Base-by-base conservation (phyloP, 2,888 invertebrate genomes). In the Drosophila sordidula region DNA sequence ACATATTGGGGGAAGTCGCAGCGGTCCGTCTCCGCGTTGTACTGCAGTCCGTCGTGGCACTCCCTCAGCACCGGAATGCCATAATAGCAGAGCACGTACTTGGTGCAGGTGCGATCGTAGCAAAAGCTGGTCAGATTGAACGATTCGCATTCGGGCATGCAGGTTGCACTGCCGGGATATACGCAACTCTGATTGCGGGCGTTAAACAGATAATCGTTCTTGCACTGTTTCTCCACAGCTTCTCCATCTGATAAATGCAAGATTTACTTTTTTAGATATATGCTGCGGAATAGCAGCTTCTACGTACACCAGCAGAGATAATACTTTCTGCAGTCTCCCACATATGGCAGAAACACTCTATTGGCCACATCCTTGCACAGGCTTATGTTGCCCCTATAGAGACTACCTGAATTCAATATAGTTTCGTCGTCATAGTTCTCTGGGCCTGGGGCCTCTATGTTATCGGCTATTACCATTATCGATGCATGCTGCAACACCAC, bases 1-100 rank as follows among this genome's bases (percentile, higher is more conserved):
- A 92, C 91, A 62, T 81, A 77, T 50, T 87, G 75, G 0, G 92
- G 64, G 34, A 78, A 90, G 71, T 91, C 92, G 41, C 91, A 91
- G n/a, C 90, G 91, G 76, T 89, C 87, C 5, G 91, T 91, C 1
- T 70, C 62, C 0, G 76, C 41, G 70, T 91, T 92, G 52, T 89
- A 91, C 41, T 91, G 91, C 3, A 91, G 65, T 2, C 87, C 88
- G 63, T 92, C 91, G 0, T 71, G 61, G 36, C 91, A 92, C 41
- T 87, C 59, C 14, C 88, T 79, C 12, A 91, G 16, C 0, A 92
- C 80, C 0, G 90, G 85, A 3, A 50, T 61, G 0, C 78, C 70
- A 34, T 62, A 83, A 69, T 87, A 91, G 45, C 91, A 91, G n/a
- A 91, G 61, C 0, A 90, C 82, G 62, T 89, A 91, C 49, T 89